Evolutionary conservation across 1,140 invertebrate genomes (phyloP).

Genomic region (Bradysia coprophila): DNA sequence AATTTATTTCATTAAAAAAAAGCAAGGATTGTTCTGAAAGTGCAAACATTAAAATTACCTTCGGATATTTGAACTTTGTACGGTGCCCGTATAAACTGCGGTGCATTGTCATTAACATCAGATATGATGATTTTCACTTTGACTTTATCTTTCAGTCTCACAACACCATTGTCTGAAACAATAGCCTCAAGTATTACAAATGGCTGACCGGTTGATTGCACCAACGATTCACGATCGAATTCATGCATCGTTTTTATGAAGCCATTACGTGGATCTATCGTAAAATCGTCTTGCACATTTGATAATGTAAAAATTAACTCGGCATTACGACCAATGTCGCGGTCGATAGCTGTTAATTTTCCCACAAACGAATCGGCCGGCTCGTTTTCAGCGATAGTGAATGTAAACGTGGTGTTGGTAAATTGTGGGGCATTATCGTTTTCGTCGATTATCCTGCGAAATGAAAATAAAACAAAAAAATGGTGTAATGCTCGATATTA

Average conservation of each 20-base stretch:
- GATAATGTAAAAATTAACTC: conserved; percentile 75
- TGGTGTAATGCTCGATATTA: too few relatives aligned
- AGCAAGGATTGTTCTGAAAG: too few relatives aligned
- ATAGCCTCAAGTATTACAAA: conserved; percentile 65
- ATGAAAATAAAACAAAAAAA: too few relatives aligned
- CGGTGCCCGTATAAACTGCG: conserved; percentile 61
- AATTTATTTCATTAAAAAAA: too few relatives aligned
- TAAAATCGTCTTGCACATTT: conserved; percentile 60
- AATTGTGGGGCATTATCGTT: conserved; percentile 90
- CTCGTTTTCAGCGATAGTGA: conserved; percentile 75
- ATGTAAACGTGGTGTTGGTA: conserved; percentile 66
- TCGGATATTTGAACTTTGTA: conserved; percentile 77
- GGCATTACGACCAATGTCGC: conserved; percentile 78
- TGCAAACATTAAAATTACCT: too few relatives aligned
- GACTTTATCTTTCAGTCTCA: conserved; percentile 64
- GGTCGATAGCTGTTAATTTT: conserved; percentile 73
- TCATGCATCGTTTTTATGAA: conserved; percentile 70
- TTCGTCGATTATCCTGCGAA: conserved; percentile 86
- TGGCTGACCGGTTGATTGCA: conserved; percentile 53
- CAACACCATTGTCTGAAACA: conserved; percentile 73
- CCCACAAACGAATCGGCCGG: conserved; percentile 76
- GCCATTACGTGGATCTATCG: conserved; percentile 75
- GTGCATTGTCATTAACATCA: conserved; percentile 87
- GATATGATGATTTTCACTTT: conserved; percentile 72
- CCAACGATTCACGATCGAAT: conserved; percentile 73